Conservation (phyloP, 2,888 invertebrate species). For the Netelia inedita region DNA sequence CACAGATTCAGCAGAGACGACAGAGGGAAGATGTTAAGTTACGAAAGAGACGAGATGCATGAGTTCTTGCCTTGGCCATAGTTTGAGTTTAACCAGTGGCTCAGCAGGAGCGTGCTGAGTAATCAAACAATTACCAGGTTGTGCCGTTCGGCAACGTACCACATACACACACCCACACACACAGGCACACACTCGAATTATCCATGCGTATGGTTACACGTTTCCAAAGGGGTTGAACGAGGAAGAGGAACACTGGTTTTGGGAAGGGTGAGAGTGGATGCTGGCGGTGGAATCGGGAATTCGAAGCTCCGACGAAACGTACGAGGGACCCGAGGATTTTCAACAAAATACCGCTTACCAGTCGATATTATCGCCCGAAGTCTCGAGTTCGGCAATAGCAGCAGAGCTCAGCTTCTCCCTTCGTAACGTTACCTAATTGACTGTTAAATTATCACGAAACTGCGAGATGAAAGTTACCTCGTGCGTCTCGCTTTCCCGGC, state of each 20-base stretch:
- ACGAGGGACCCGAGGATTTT: conserved; percentile 78
- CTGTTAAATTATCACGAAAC: conserved; percentile 82
- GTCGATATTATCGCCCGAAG: conserved; percentile 70
- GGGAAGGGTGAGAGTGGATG: conserved; percentile 61
- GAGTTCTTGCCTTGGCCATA: conserved; percentile 80
- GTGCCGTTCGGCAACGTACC: conserved; percentile 58
- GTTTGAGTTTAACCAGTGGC: conserved; percentile 83
- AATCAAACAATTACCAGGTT: conserved; percentile 84
- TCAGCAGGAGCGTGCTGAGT: conserved; percentile 83
- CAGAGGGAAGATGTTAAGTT: conserved; percentile 36
- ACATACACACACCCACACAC: neutral
- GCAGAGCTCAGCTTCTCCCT: conserved; percentile 56
- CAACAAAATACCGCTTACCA: conserved; percentile 83
- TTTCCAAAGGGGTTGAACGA: conserved; percentile 44
- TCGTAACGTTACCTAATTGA: conserved; percentile 82
- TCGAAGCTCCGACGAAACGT: conserved; percentile 67
- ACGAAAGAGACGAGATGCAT: conserved; percentile 68
- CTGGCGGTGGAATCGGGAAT: conserved; percentile 67
- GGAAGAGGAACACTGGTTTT: conserved; percentile 12
- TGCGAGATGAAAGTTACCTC: conserved; percentile 56
- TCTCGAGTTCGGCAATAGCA: conserved; percentile 60
- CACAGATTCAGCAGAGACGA: neutral
- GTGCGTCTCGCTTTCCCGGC: conserved; percentile 39
- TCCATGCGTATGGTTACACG: conserved; percentile 53
- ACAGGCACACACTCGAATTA: conserved; percentile 31